phyloP scores from a whole-genome alignment of 35 echinoderm and acorn worm species.

The Ptychodera flava region DNA sequence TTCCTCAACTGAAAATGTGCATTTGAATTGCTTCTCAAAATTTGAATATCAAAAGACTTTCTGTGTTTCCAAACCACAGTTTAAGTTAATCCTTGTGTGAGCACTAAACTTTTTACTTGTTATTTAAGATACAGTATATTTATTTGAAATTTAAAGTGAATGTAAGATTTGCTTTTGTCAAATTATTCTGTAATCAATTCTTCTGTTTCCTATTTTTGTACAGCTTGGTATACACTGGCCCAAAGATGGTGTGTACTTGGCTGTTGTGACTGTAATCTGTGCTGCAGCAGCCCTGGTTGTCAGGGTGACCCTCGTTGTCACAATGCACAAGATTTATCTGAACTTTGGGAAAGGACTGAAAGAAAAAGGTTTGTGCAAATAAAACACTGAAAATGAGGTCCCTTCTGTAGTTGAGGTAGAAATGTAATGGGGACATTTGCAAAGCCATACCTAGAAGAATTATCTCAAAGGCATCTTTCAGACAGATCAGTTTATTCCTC shows the following conservation, averaged over 20 bases:
- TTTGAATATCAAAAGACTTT: too few species aligned
- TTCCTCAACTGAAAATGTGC: background rate
- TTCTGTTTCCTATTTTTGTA: background rate
- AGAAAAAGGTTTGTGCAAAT: slow-evolving; percentile 5
- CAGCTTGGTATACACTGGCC: background rate
- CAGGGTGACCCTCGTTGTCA: background rate
- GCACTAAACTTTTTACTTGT: too few species aligned
- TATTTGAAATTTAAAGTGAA: too few species aligned
- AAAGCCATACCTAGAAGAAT: too few species aligned
- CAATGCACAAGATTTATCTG: background rate
- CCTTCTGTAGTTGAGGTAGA: too few species aligned
- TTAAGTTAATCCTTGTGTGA: too few species aligned
- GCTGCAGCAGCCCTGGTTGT: background rate
- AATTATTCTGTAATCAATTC: background rate
- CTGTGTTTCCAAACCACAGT: too few species aligned
- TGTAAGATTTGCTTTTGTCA: background rate
- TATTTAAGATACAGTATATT: too few species aligned
- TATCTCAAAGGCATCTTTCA: too few species aligned
- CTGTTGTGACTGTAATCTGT: slow-evolving; percentile 5
- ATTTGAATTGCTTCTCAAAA: background rate
- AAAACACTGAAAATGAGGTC: too few species aligned
- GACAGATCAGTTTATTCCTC: too few species aligned
- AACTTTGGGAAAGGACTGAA: slow-evolving; percentile 18
- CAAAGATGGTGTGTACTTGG: background rate
- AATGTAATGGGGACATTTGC: too few species aligned